A percentile compares a stretch with the other conserved stretches of the same genome.
These are phyloP conservation scores for Actinia equina DNA, from an alignment of 64 coral and sea anemone genomes.

Conservation along the genomic window DNA sequence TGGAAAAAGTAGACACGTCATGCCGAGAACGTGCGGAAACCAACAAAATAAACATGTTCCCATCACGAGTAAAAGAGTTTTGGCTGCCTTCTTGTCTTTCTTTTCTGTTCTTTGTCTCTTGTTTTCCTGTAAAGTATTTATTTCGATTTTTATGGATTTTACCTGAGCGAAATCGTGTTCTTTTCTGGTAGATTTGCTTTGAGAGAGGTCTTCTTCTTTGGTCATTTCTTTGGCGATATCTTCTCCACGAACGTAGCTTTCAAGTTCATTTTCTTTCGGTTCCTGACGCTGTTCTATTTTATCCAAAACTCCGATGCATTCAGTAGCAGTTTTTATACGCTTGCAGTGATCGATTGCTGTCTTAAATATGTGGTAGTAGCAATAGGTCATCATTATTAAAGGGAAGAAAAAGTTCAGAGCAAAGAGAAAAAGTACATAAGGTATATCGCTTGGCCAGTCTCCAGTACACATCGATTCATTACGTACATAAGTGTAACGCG, in stretches of 20 bases:
- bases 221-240: background rate
- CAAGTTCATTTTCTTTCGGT: background rate
- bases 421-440: constrained; percentile 78
- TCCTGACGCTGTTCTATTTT: background rate
- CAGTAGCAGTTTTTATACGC: background rate
- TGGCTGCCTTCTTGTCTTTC: constrained; percentile 76
- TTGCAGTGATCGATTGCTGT: background rate
- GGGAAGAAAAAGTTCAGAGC: constrained; percentile 64
- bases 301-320: background rate
- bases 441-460: constrained; percentile 66
- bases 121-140: background rate
- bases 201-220: background rate
- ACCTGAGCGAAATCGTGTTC: background rate
- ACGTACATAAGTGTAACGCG: constrained; percentile 63
- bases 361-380: constrained; percentile 74
- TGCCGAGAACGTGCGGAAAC: constrained; percentile 81
- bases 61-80: constrained; percentile 86
- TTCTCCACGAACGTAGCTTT: background rate
- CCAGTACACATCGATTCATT: constrained; percentile 91
- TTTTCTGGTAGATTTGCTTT: background rate
- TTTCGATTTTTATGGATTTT: background rate
- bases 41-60: constrained; percentile 86
- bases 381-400: constrained; percentile 58
- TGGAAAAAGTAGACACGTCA: constrained; percentile 78
- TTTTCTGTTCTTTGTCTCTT: constrained; percentile 50